Conservation (phyloP, 2,797 vertebrate species). For the Poeciliopsis presidionis region DNA sequence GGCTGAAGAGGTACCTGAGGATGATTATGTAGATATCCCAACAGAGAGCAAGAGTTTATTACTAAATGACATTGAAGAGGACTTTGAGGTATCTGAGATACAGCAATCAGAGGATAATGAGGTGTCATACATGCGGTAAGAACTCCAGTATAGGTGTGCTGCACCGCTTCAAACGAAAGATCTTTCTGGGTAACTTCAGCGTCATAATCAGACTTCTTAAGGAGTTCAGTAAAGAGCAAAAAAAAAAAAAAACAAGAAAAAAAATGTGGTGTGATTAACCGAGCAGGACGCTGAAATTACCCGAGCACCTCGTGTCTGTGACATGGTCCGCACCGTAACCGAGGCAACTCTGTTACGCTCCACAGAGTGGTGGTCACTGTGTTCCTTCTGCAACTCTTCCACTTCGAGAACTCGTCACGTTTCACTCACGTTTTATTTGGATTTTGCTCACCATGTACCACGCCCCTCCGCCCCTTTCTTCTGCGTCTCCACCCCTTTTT, state of each 20-base stretch:
- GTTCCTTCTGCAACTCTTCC: conserved; percentile 56
- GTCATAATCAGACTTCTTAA: conserved; percentile 14
- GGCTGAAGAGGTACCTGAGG: conserved; percentile 65
- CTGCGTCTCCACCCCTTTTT: not conserved
- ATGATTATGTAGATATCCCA: conserved; percentile 57
- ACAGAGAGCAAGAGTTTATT: conserved; percentile 49
- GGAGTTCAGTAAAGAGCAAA: not conserved
- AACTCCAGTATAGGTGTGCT: conserved; percentile 58
- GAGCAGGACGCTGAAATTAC: conserved; percentile 69
- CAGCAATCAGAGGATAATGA: conserved; percentile 68
- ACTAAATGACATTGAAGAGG: conserved; percentile 60
- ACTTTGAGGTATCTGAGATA: conserved; percentile 69
- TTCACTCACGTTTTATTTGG: conserved; percentile 19
- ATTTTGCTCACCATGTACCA: conserved; percentile 7
- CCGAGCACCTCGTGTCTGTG: conserved; percentile 55
- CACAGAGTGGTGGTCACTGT: conserved; percentile 65
- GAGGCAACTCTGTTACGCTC: conserved; percentile 36
- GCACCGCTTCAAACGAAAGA: conserved; percentile 42
- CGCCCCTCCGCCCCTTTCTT: too few relatives aligned
- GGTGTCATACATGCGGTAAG: conserved; percentile 72
- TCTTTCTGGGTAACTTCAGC: conserved; percentile 67
- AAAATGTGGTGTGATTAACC: not conserved
- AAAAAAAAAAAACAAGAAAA: not conserved
- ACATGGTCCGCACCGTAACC: conserved; percentile 49
- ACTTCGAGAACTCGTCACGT: conserved; percentile 46